Conservation (phyloP, 1,140 invertebrate genomes). For the Drosophila willistoni region DNA sequence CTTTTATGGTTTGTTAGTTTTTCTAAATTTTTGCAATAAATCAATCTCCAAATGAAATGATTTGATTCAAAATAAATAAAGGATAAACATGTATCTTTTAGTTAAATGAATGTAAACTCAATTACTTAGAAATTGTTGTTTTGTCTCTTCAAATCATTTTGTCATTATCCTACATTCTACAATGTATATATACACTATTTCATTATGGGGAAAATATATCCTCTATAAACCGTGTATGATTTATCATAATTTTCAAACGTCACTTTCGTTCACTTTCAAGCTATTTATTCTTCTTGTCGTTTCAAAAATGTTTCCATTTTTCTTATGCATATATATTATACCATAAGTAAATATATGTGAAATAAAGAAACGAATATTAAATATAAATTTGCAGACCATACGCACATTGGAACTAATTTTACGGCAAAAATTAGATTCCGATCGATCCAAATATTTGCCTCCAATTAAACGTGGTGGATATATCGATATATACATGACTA, state of each 20-base stretch:
- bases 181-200: not conserved
- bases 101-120: too few relatives aligned
- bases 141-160: too few relatives aligned
- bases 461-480: constrained; percentile 91
- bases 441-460: constrained; percentile 91
- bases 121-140: too few relatives aligned
- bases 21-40: too few relatives aligned
- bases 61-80: too few relatives aligned
- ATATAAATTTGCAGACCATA: constrained; percentile 85
- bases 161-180: too few relatives aligned
- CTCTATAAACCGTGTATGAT: not conserved
- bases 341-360: constrained; percentile 28
- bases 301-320: constrained; percentile 24
- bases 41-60: too few relatives aligned
- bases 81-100: too few relatives aligned
- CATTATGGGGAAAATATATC: not conserved
- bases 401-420: constrained; percentile 90
- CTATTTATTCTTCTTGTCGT: constrained; percentile 19
- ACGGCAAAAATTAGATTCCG: constrained; percentile 88
- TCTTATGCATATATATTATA: not conserved
- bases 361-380: constrained; percentile 32
- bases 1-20: too few relatives aligned
- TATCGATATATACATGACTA: constrained; percentile 93
- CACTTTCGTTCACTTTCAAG: constrained; percentile 21
- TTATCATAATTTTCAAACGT: constrained; percentile 3